Conservation (phyloP, 2,888 invertebrate genomes). For the Steinernema carpocapsae region DNA sequence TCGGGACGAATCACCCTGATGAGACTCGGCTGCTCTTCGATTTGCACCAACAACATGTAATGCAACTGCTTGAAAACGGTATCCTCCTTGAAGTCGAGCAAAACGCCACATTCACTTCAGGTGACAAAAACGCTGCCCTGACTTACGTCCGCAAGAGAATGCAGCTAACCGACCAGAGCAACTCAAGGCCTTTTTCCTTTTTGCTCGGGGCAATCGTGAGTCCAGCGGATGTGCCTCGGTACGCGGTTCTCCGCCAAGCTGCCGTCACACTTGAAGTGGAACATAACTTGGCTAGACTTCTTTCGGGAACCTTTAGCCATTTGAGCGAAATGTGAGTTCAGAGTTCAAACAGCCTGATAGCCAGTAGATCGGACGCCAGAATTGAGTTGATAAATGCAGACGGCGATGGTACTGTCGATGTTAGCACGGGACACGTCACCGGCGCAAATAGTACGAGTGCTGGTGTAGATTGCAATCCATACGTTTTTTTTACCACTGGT, state of each 20-base stretch:
- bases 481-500: neutral
- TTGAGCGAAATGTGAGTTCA: constrained; percentile 26
- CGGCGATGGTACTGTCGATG: too few species aligned
- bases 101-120: constrained; percentile 31
- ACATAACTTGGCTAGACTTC: neutral
- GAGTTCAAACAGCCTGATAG: neutral
- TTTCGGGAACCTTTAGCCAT: constrained; percentile 21
- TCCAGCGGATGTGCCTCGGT: neutral
- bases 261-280: constrained; percentile 7
- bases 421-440: too few species aligned
- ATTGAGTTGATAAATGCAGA: too few species aligned
- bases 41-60: constrained; percentile 48
- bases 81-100: neutral
- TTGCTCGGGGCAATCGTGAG: constrained; percentile 24
- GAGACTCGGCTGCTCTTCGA: constrained; percentile 43
- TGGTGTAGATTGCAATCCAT: constrained; percentile 7
- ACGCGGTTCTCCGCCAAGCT: neutral
- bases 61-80: constrained; percentile 47
- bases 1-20: constrained; percentile 39
- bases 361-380: too few species aligned
- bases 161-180: neutral
- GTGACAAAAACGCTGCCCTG: constrained; percentile 44
- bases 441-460: neutral
- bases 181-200: neutral
- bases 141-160: constrained; percentile 36